Conservation (phyloP, 2,888 invertebrate genomes). For the Drosophila diplacantha region DNA sequence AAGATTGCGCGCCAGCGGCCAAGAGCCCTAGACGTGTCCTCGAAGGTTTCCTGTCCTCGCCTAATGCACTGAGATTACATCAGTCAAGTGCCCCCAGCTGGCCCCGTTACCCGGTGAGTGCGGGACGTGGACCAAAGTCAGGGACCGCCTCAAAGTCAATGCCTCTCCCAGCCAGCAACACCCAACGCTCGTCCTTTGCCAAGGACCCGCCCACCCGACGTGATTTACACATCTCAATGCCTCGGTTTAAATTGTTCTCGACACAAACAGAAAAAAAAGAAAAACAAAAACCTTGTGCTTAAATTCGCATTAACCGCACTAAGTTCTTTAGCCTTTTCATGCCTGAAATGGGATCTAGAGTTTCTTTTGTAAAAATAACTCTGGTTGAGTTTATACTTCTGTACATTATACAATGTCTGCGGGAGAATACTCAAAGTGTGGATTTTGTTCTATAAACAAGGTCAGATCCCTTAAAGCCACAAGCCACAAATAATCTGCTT, state of each 20-base stretch:
- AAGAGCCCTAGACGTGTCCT: slow-evolving; percentile 43
- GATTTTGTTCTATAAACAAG: background rate
- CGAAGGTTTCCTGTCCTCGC: slow-evolving; percentile 43
- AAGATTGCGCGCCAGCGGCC: slow-evolving; percentile 35
- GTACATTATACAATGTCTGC: background rate
- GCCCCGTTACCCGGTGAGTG: slow-evolving; percentile 16
- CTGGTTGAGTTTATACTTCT: background rate
- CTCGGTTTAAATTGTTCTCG: slow-evolving; percentile 25
- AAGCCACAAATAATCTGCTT: background rate
- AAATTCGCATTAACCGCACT: slow-evolving; percentile 23
- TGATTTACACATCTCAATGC: slow-evolving; percentile 40
- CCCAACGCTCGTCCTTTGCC: slow-evolving; percentile 3
- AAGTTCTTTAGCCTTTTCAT: background rate
- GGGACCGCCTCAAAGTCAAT: slow-evolving; percentile 34
- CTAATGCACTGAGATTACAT: slow-evolving; percentile 46
- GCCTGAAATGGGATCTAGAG: background rate
- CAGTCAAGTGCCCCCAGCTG: slow-evolving; percentile 42
- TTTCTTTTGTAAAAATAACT: background rate
- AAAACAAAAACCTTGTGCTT: slow-evolving; percentile 12
- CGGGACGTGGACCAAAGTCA: slow-evolving; percentile 31
- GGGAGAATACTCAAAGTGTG: background rate
- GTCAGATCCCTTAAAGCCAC: background rate
- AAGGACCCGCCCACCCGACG: slow-evolving; percentile 14
- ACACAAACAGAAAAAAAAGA: background rate
- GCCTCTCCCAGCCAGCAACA: slow-evolving; percentile 7